phyloP scores from a whole-genome alignment of 35 echinoderm and acorn worm species.

The Ptychodera flava region DNA sequence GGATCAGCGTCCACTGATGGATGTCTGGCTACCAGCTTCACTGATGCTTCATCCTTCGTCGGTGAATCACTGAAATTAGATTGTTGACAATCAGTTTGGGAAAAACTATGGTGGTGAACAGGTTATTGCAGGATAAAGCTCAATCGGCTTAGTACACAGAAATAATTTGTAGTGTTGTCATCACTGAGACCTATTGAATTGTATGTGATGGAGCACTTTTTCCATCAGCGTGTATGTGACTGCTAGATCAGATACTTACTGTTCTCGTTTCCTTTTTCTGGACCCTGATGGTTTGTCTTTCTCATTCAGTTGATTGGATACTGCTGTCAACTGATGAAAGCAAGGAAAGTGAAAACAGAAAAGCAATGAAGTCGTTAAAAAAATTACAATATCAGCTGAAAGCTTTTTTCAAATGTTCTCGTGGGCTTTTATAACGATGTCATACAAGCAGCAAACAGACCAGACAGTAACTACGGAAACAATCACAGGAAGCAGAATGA shows the following conservation, averaged over 20 bases:
- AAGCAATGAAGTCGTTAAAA: no score
- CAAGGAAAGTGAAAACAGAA: no score
- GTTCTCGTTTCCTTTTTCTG: slow-evolving; percentile 3
- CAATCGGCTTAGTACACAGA: no score
- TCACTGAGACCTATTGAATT: no score
- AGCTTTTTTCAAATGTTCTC: not conserved
- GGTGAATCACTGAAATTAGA: slow-evolving; percentile 5
- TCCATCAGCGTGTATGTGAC: no score
- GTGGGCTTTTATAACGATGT: not conserved
- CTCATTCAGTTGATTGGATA: slow-evolving; percentile 10
- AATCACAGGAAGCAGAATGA: not conserved
- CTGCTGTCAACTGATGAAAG: slow-evolving; percentile 4
- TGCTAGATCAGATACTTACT: slow-evolving; percentile 9
- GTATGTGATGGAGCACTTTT: no score
- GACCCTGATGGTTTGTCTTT: slow-evolving; percentile 9
- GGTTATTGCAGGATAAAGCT: no score
- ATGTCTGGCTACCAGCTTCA: not conserved
- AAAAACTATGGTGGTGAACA: no score
- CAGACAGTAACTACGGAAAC: no score
- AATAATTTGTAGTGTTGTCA: no score
- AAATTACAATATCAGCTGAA: not conserved
- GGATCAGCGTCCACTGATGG: slow-evolving; percentile 27
- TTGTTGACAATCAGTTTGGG: no score
- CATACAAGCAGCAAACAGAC: no score
- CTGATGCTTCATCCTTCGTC: not conserved